Conservation (phyloP, 1,140 invertebrate species). For the Papilio glaucus region DNA sequence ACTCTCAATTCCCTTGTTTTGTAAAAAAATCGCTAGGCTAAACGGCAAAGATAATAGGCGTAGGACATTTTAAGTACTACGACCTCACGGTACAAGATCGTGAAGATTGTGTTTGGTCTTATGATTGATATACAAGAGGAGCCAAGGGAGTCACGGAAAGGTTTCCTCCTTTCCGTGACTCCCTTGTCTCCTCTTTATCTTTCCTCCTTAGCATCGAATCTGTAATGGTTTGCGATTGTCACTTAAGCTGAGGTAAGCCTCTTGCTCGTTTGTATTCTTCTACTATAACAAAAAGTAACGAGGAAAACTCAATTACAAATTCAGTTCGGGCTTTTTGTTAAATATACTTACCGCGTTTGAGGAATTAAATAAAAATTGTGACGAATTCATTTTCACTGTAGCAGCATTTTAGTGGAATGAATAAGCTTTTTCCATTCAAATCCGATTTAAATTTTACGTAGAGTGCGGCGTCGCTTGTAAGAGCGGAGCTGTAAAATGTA, state of each 20-base stretch:
- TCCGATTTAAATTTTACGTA: conserved; percentile 6
- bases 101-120: no score
- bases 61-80: no score
- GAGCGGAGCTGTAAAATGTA: conserved; percentile 2
- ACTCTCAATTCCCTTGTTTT: no score
- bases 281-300: not conserved
- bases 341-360: conserved; percentile 2
- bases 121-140: no score
- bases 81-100: no score
- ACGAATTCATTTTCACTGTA: conserved; percentile 22
- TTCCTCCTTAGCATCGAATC: no score
- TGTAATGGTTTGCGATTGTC: not conserved
- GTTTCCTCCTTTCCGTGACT: no score
- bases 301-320: not conserved
- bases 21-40: no score
- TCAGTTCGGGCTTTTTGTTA: conserved; percentile 17
- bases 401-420: conserved; percentile 21
- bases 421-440: conserved; percentile 22
- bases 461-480: not conserved
- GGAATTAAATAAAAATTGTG: conserved; percentile 9
- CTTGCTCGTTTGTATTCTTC: not conserved
- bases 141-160: no score
- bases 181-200: no score
- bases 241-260: not conserved
- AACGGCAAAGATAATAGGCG: no score